Base-by-base conservation (phyloP, 2,888 invertebrate species). In the Sinopyrophorus schimmeli region DNA sequence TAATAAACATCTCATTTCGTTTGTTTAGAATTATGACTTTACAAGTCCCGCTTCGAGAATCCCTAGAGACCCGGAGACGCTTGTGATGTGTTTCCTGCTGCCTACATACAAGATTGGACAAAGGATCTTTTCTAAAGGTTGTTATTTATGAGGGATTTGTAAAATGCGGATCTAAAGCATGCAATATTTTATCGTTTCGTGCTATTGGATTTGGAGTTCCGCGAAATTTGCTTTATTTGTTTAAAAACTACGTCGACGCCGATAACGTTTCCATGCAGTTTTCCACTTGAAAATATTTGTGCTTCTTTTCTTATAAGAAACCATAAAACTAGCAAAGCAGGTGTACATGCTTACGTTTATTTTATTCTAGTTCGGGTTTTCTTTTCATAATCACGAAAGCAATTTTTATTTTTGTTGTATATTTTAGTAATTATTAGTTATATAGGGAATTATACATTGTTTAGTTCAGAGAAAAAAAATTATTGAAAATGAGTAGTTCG, bases 1-100 rank as follows among this genome's bases (percentile, higher is more conserved):
- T 51, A 54, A 57, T 57, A 56, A 56, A 56, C 54, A 56, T 48
- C 53, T 52, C 41, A 47, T 53, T 43, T 55, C 55, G 53, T 58
- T 55, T 55, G 58, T 54, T 55, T 55, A 51, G 38, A 51, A 47
- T 51, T 54, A 54, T 47, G 41, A 50, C 43, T 48, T 46, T 14
- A 41, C 38, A 39, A 39, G 32, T 28, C 42, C 44, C 46, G 47
- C 34, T 31, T 35, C 44, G 42, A 24, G 46, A 41, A 40, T 48
- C 48, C 47, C 48, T 37, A 23, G 48, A 40, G 48, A 48, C 43
- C 30, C 39, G 41, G 21, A 47, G 39, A 53, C 53, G 48, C 40
- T 42, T 53, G 34, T 40, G 47, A 43, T 44, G 42, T 52, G 41
- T 47, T 53, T 51, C 37, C 47, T 46, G 32, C 51, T 47, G 47